Conservation (phyloP, 2,113 vertebrate genomes). For the Malurus elegans region DNA sequence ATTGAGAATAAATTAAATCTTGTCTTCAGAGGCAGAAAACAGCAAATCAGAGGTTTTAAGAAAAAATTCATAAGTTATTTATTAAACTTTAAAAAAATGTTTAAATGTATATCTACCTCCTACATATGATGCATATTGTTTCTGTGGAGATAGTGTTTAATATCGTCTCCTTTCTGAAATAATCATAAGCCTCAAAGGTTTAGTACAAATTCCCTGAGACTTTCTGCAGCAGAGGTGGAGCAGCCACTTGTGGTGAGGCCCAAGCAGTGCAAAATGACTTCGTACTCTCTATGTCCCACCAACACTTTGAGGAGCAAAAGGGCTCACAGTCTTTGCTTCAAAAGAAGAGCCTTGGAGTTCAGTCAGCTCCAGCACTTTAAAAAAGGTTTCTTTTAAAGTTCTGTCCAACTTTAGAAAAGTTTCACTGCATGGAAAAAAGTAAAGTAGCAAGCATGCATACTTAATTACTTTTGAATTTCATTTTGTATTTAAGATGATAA, state of each 20-base stretch:
- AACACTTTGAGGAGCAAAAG: background rate
- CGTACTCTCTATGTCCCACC: background rate
- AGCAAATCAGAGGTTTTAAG: background rate
- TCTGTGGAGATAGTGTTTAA: background rate
- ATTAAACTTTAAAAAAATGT: background rate
- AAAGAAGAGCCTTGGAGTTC: background rate
- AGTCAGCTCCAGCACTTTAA: background rate
- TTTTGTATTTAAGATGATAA: background rate
- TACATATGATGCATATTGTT: background rate
- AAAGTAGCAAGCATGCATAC: background rate
- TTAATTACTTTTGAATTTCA: background rate
- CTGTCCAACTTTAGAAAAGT: background rate
- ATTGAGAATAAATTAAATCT: background rate
- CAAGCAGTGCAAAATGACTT: fast-evolving
- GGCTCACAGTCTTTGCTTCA: background rate
- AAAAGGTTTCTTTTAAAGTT: no score
- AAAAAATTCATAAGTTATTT: background rate
- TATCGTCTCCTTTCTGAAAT: background rate
- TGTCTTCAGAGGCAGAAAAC: background rate
- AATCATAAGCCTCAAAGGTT: background rate
- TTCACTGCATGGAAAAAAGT: background rate
- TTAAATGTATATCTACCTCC: background rate
- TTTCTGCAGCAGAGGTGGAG: background rate
- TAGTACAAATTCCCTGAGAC: background rate
- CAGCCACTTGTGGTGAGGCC: background rate